Evolutionary conservation across 2,113 vertebrate genomes (phyloP).

Genomic region (Ciconia boyciana): DNA sequence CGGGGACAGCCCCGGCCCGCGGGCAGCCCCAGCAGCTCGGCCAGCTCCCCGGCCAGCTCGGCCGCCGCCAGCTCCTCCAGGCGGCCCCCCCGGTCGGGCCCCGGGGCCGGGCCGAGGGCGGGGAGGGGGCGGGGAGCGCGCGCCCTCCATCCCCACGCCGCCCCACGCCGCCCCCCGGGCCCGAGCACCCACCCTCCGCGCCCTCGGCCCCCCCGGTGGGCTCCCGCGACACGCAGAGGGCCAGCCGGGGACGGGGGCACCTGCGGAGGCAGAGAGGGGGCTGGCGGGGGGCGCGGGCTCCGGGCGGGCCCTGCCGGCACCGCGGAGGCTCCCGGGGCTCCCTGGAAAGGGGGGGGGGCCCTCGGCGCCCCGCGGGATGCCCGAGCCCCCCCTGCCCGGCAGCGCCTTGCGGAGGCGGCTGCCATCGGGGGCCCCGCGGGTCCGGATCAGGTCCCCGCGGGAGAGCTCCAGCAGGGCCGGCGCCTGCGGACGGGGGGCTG

Average conservation of each 20-base stretch:
- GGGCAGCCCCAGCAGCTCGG: conserved; percentile 48
- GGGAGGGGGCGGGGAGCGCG: neutral
- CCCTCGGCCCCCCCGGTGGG: neutral
- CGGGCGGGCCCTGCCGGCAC: accelerated
- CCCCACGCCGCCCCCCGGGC: neutral
- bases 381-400: conserved; percentile 32
- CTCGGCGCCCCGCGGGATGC: accelerated
- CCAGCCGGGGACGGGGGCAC: conserved; percentile 34
- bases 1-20: conserved; percentile 51
- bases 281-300: neutral
- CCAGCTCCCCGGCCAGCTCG: conserved; percentile 47
- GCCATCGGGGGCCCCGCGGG: conserved; percentile 61
- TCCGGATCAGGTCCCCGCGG: conserved; percentile 62
- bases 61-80: conserved; percentile 57
- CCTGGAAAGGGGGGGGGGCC: neutral
- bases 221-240: conserved; percentile 36
- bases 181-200: neutral
- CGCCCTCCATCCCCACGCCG: neutral
- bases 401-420: conserved; percentile 59
- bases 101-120: neutral
- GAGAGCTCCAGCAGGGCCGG: conserved; percentile 62
- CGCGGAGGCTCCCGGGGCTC: neutral
- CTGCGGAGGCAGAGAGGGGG: neutral
- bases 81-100: conserved; percentile 50
- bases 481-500: neutral